Conservation (phyloP, 2,113 vertebrate genomes). For the Podarcis cretensis region DNA sequence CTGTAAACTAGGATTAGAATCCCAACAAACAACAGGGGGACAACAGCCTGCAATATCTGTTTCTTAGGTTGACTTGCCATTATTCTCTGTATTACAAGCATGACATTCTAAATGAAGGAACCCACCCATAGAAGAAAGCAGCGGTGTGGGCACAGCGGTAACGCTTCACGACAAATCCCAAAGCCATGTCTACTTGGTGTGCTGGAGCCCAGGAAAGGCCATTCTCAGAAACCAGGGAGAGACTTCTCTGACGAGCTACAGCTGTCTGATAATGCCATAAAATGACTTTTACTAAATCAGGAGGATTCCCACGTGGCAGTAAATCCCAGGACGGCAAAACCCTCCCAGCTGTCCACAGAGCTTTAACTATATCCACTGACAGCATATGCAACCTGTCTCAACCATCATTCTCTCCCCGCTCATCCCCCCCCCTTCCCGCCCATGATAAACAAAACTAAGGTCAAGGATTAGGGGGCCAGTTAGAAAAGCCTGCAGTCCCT, state of each 20-base stretch:
- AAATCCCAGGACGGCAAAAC: conserved; percentile 74
- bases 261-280: conserved; percentile 62
- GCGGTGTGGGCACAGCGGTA: conserved; percentile 60
- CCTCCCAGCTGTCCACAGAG: conserved; percentile 74
- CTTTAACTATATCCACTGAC: conserved; percentile 43
- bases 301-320: conserved; percentile 72
- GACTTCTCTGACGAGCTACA: not conserved
- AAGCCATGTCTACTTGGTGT: conserved; percentile 61
- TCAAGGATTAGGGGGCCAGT: not conserved
- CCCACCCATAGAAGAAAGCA: conserved; percentile 75
- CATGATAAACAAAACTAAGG: conserved; percentile 20
- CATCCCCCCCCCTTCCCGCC: not conserved
- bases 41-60: not conserved
- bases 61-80: not conserved
- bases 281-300: conserved; percentile 69
- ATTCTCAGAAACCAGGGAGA: conserved; percentile 34
- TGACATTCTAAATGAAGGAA: conserved; percentile 13
- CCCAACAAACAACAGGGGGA: rapidly evolving
- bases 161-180: conserved; percentile 72
- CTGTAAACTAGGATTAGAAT: not conserved
- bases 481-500: conserved; percentile 1
- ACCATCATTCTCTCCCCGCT: not conserved
- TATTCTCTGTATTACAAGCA: not conserved
- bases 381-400: conserved; percentile 44
- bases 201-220: not conserved